Conservation (phyloP, 2,888 invertebrate species). For the Anticlea derivata region DNA sequence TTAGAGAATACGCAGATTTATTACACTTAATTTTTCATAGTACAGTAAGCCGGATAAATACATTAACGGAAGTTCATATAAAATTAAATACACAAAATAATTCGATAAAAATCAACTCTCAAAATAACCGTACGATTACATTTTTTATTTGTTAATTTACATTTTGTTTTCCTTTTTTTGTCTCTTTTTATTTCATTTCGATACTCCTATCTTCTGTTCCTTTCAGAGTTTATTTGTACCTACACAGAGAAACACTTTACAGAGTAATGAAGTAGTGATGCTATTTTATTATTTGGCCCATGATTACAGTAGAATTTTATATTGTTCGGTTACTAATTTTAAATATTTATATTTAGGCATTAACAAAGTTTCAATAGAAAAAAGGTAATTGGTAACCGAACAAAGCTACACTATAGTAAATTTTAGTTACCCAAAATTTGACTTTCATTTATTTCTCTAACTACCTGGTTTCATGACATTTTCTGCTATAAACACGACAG, state of each 20-base stretch:
- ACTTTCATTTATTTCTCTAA: conserved; percentile 55
- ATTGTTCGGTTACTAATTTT: conserved; percentile 75
- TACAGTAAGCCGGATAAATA: conserved; percentile 64
- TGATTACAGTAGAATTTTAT: conserved; percentile 64
- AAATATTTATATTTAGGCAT: conserved; percentile 12
- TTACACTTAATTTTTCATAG: conserved; percentile 60
- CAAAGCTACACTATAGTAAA: conserved; percentile 57
- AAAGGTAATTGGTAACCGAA: conserved; percentile 66
- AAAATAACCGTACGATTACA: conserved; percentile 53
- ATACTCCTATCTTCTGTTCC: conserved; percentile 76
- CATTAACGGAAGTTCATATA: conserved; percentile 44
- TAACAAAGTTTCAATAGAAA: conserved; percentile 1
- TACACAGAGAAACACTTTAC: conserved; percentile 84
- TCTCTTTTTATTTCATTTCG: conserved; percentile 56
- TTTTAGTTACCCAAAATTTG: conserved; percentile 61
- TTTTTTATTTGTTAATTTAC: conserved; percentile 43
- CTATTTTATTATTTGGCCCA: conserved; percentile 77
- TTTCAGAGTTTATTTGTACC: conserved; percentile 68
- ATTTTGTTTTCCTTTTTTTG: conserved; percentile 51
- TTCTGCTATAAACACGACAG: conserved; percentile 37
- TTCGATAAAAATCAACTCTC: conserved; percentile 37
- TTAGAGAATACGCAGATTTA: conserved; percentile 61
- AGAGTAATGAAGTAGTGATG: conserved; percentile 70
- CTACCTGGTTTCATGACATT: conserved; percentile 74
- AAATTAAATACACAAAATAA: conserved; percentile 44